phyloP scores from a whole-genome alignment of 2,888 invertebrate species.

The Himalopsyche japonica region DNA sequence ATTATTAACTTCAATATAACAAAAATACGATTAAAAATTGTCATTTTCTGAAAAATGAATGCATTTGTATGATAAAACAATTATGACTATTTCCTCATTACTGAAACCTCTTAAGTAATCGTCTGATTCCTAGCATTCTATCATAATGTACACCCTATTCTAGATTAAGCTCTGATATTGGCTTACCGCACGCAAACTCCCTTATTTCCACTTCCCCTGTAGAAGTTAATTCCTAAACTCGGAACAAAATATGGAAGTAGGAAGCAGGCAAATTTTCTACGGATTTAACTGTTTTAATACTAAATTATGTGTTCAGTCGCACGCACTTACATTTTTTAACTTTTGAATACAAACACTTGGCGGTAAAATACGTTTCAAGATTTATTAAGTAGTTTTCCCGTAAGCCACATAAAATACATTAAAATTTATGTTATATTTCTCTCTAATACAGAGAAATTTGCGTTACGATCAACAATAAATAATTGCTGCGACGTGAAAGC shows the following conservation, averaged over 20 bases:
- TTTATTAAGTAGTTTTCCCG: neutral
- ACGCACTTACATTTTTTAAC: neutral
- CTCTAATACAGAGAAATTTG: too few relatives aligned
- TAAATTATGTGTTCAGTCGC: neutral
- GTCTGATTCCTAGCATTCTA: neutral
- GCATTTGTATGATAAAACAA: too few relatives aligned
- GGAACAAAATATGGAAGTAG: neutral
- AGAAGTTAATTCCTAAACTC: neutral
- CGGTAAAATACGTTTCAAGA: neutral
- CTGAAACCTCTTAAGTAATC: neutral
- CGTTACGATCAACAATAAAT: too few relatives aligned
- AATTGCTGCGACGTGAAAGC: too few relatives aligned
- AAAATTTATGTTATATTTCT: too few relatives aligned
- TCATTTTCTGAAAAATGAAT: too few relatives aligned
- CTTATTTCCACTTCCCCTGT: neutral
- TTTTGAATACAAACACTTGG: neutral
- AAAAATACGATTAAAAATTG: too few relatives aligned
- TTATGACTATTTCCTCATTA: too few relatives aligned
- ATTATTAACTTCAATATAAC: too few relatives aligned
- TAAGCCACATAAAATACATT: neutral
- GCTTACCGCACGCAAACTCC: neutral
- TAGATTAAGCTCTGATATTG: neutral
- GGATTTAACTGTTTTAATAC: constrained; percentile 1
- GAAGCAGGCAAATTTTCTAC: neutral
- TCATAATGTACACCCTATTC: neutral